Conservation (phyloP, 2,888 invertebrate genomes). For the Cryptus viduatorius region DNA sequence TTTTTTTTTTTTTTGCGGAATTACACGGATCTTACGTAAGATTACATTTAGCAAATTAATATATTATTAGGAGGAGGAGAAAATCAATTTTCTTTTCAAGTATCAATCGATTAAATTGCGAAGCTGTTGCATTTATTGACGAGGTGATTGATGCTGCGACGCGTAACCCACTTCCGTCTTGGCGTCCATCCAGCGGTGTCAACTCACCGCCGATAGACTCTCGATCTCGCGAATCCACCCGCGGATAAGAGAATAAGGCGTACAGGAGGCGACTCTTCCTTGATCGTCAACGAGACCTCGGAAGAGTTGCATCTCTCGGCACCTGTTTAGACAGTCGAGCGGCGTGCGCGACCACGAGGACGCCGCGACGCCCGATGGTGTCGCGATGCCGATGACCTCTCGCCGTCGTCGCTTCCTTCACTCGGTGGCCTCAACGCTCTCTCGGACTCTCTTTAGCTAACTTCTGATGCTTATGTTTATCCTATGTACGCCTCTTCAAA, state of each 20-base stretch:
- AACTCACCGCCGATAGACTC: constrained; percentile 43
- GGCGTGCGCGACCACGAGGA: constrained; percentile 77
- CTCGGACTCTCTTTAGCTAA: constrained; percentile 35
- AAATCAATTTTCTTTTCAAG: neutral
- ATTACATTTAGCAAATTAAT: neutral
- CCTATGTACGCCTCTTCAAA: constrained; percentile 20
- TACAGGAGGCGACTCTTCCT: constrained; percentile 39
- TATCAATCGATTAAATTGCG: neutral
- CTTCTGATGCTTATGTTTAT: constrained; percentile 44
- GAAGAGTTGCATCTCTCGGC: constrained; percentile 49
- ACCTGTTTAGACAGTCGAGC: constrained; percentile 77
- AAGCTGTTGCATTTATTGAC: constrained; percentile 50
- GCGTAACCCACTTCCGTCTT: constrained; percentile 67
- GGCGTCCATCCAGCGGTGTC: constrained; percentile 57
- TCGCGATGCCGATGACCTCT: constrained; percentile 79
- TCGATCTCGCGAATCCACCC: constrained; percentile 47
- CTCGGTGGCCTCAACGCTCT: constrained; percentile 64
- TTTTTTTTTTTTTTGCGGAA: neutral
- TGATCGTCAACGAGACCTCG: constrained; percentile 58
- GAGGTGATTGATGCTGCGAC: constrained; percentile 57
- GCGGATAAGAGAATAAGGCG: constrained; percentile 22
- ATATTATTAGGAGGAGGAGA: neutral
- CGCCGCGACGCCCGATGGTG: constrained; percentile 78
- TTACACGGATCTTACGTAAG: neutral
- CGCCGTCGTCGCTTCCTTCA: constrained; percentile 68